Evolutionary conservation across 2,797 vertebrate genomes (phyloP).

Genomic region (Ptychobarbus kaznakovi): DNA sequence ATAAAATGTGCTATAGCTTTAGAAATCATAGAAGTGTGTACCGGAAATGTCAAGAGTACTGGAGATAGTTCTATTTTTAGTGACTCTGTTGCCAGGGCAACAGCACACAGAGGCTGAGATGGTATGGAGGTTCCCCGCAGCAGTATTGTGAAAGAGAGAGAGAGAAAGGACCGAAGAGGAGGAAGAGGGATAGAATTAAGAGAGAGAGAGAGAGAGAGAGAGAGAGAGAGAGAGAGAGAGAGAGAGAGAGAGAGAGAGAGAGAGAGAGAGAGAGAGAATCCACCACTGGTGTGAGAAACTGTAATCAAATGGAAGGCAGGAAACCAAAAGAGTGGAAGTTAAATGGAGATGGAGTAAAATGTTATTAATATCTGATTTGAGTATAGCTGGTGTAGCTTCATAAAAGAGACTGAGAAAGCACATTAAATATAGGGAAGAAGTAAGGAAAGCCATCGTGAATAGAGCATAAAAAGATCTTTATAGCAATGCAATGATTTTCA

Average conservation of each 20-base stretch:
- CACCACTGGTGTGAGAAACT: constrained; percentile 33
- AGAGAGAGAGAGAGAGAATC: constrained; percentile 17
- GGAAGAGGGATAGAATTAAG: constrained; percentile 44
- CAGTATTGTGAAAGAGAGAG: constrained; percentile 73
- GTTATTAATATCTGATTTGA: constrained; percentile 21
- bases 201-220: constrained; percentile 14
- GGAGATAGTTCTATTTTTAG: constrained; percentile 86
- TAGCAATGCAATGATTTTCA: background rate
- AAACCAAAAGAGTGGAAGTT: constrained; percentile 24
- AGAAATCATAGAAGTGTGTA: constrained; percentile 78
- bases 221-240: constrained; percentile 41
- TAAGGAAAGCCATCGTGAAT: background rate
- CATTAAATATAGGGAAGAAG: background rate
- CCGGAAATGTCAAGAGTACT: constrained; percentile 83
- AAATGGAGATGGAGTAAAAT: constrained; percentile 9
- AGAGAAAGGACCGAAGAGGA: constrained; percentile 57
- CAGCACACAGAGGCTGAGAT: constrained; percentile 79
- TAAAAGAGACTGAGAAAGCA: constrained; percentile 1
- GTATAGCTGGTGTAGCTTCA: background rate
- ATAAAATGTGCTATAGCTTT: constrained; percentile 73
- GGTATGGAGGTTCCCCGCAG: constrained; percentile 80
- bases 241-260: constrained; percentile 32
- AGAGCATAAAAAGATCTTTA: background rate
- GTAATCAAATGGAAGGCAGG: constrained; percentile 31
- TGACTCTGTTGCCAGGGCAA: constrained; percentile 84